Percentiles rank a stretch among this genome's conserved stretches.
These are phyloP conservation scores for Anthopleura sola DNA, from an alignment of 64 coral and sea anemone species.

Conservation along the genomic window DNA sequence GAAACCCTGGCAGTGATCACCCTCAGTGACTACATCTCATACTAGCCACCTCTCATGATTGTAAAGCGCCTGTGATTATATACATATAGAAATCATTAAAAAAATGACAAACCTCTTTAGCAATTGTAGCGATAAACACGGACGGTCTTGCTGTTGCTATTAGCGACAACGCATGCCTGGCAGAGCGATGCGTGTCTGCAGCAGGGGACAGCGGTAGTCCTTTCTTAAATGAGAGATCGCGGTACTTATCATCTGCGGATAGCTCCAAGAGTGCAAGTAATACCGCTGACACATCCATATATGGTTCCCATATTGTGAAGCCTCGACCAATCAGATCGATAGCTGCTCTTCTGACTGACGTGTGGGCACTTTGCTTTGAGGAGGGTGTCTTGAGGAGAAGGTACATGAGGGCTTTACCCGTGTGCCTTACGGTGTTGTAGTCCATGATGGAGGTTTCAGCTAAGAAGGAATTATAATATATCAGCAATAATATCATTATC, in stretches of 20 bases:
- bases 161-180: conserved; percentile 83
- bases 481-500: not conserved
- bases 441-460: conserved; percentile 72
- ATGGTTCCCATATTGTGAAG: conserved; percentile 94
- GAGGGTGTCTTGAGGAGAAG: conserved; percentile 84
- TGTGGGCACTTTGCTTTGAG: conserved; percentile 66
- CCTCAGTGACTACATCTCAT: no score
- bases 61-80: no score
- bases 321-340: conserved; percentile 99
- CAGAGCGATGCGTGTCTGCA: conserved; percentile 87
- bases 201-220: conserved; percentile 91
- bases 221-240: conserved; percentile 70
- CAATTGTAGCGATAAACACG: conserved; percentile 90
- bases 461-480: conserved; percentile 7
- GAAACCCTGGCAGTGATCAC: no score
- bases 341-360: conserved; percentile 88
- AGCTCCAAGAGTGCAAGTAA: conserved; percentile 85
- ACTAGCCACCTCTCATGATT: no score
- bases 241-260: conserved; percentile 79
- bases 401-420: conserved; percentile 94
- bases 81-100: no score
- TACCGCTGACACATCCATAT: conserved; percentile 99
- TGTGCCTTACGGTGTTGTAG: conserved; percentile 74
- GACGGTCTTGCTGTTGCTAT: conserved; percentile 89
- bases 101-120: conserved; percentile 77